Conservation (phyloP, 2,888 invertebrate genomes). For the Protodeltote pygarga region DNA sequence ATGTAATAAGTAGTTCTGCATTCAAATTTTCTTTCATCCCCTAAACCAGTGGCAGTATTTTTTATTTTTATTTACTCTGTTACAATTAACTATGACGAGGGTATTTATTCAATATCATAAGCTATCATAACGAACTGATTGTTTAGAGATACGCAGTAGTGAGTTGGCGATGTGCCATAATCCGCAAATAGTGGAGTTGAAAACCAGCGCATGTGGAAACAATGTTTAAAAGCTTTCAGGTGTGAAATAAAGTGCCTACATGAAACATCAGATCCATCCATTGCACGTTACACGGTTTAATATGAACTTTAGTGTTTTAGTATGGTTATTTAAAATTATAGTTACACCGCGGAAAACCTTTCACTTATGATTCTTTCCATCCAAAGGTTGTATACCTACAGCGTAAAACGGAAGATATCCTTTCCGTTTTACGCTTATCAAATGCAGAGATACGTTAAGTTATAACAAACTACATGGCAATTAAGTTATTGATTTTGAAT, state of each 20-base stretch:
- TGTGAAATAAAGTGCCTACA: slow-evolving; percentile 19
- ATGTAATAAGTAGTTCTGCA: not conserved
- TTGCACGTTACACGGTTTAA: not conserved
- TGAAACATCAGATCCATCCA: slow-evolving; percentile 3
- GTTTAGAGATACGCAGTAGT: slow-evolving; percentile 32
- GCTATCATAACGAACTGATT: slow-evolving; percentile 41
- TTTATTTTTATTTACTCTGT: not conserved
- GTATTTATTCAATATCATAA: slow-evolving; percentile 24
- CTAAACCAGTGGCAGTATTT: not conserved
- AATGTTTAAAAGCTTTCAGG: slow-evolving; percentile 35
- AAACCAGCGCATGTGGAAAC: slow-evolving; percentile 42
- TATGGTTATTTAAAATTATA: too few relatives aligned
- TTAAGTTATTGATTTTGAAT: too few relatives aligned
- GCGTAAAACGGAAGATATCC: too few relatives aligned
- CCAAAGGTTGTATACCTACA: too few relatives aligned
- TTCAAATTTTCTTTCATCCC: not conserved
- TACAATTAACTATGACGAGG: not conserved
- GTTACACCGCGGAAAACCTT: too few relatives aligned
- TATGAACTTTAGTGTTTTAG: not conserved
- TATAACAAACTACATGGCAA: too few relatives aligned
- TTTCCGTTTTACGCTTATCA: too few relatives aligned
- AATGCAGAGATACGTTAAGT: too few relatives aligned
- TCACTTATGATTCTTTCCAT: too few relatives aligned
- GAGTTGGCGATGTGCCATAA: slow-evolving; percentile 53
- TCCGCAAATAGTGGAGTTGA: slow-evolving; percentile 52